phyloP scores from a whole-genome alignment of 2,797 vertebrate genomes.

The Argyrosomus regius region DNA sequence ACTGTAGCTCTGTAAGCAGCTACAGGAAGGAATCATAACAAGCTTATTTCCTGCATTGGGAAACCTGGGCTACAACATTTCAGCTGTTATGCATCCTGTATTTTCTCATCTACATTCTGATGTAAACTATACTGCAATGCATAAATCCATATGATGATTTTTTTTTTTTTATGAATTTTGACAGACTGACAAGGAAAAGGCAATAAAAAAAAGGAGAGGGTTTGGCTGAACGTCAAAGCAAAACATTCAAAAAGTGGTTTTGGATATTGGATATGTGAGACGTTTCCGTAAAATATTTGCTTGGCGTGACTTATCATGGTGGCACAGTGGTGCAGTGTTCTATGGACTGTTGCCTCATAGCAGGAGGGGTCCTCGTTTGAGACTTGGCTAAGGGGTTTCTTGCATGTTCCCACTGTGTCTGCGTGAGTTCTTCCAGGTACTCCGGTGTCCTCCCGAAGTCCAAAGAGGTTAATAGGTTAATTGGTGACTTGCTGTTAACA shows the following conservation, averaged over 20 bases:
- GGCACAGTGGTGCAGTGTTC: too few relatives aligned
- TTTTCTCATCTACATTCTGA: constrained; percentile 19
- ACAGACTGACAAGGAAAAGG: neutral
- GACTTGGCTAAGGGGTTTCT: too few relatives aligned
- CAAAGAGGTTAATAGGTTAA: too few relatives aligned
- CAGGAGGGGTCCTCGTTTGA: too few relatives aligned
- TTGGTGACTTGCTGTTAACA: too few relatives aligned
- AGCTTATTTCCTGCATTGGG: constrained; percentile 21
- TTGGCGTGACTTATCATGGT: neutral
- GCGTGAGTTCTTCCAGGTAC: too few relatives aligned
- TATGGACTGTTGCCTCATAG: too few relatives aligned
- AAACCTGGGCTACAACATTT: constrained; percentile 22
- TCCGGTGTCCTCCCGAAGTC: too few relatives aligned
- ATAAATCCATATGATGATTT: constrained; percentile 31
- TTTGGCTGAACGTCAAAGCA: constrained; percentile 3
- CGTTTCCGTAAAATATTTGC: neutral
- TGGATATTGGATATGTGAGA: neutral
- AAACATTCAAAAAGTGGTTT: neutral
- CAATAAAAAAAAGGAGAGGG: neutral
- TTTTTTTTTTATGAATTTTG: constrained; percentile 18
- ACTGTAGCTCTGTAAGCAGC: constrained; percentile 21
- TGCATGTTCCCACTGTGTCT: too few relatives aligned
- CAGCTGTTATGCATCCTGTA: neutral
- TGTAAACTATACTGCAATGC: constrained; percentile 24
- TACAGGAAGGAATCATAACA: constrained; percentile 29